Evolutionary conservation across 2,888 invertebrate species (phyloP), one percentile per base, ranked within the genome.

Genomic region (Microchrysa polita): DNA sequence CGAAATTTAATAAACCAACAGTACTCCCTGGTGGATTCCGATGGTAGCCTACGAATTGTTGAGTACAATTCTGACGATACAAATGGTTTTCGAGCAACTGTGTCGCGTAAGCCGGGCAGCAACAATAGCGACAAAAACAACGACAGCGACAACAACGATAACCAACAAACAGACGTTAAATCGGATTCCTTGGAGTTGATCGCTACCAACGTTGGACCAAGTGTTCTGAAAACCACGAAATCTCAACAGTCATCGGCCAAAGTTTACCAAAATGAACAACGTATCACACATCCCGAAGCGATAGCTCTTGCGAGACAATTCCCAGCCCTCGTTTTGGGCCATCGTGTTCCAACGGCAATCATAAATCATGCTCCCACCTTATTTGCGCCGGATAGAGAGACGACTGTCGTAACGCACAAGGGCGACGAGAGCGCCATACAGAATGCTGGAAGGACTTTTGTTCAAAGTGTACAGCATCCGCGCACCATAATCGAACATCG

Each of bases 291-390:
- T 60, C 80, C 79, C 4, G 81, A 83, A 74, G 81, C 82, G 1
- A 55, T 83, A 16, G 77, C 81, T 0, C 67, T 81, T 2, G 77
- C 82, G 1, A 81, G 81, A 48, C 75, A 77, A 9, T 76, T 83
- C 48, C 83, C 82, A 20, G 74, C 75, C 2, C 79, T 80, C 22
- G 78, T 81, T 52, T 72, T 83, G 14, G 83, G 83, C 1, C 83
- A 83, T 42, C 81, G 79, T 57, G 79, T 84, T 0, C 84, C 83
- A 63, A 81, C 84, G 55, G 81, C 81, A 40, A 78, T 84, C 0
- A 80, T 84, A 0, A 79, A 83, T 0, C 84, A 84, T 76, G 81
- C 83, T 12, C 81, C 84, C 27, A 83, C 81, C 0, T 55, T 84
- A 57, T 73, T 84, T 22, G 78, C 80, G 2, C 81, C 81, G 2